A percentile compares a stretch with the other conserved stretches of the same genome.
Conservation (phyloP, 2,888 invertebrate genomes). For the Eurytoma adleriae region DNA sequence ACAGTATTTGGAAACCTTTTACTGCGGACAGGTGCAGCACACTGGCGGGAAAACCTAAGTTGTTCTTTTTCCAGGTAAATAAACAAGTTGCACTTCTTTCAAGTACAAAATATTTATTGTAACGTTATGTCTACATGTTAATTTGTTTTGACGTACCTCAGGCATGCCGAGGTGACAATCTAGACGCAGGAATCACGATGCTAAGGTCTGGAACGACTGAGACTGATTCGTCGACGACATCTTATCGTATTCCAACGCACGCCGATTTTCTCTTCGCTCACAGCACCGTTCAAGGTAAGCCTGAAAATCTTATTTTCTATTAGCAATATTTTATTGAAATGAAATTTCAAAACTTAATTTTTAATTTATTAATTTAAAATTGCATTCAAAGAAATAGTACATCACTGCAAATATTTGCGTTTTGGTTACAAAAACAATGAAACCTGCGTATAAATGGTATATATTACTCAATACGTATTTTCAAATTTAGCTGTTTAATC, state of each 20-base stretch:
- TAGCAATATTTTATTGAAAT: too few species aligned
- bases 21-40: constrained; percentile 78
- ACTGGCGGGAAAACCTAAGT: constrained; percentile 80
- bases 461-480: too few species aligned
- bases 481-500: too few species aligned
- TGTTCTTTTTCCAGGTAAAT: constrained; percentile 80
- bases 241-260: constrained; percentile 78
- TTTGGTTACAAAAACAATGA: too few species aligned
- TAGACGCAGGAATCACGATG: constrained; percentile 75
- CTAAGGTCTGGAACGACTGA: constrained; percentile 63
- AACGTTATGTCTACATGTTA: too few species aligned
- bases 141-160: constrained; percentile 60
- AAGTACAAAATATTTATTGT: not conserved
- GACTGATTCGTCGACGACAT: constrained; percentile 67
- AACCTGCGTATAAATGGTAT: too few species aligned
- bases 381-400: too few species aligned
- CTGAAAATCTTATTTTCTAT: constrained; percentile 1
- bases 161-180: constrained; percentile 77
- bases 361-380: constrained; percentile 1
- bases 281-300: constrained; percentile 78
- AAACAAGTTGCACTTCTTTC: not conserved
- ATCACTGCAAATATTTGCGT: not conserved
- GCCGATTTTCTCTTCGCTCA: constrained; percentile 80
- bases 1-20: constrained; percentile 78
- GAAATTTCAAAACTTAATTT: too few species aligned